A percentile compares a stretch with the other conserved stretches of the same genome.
Conservation (phyloP, 2,797 vertebrate species). For the Sebastes umbrosus region DNA sequence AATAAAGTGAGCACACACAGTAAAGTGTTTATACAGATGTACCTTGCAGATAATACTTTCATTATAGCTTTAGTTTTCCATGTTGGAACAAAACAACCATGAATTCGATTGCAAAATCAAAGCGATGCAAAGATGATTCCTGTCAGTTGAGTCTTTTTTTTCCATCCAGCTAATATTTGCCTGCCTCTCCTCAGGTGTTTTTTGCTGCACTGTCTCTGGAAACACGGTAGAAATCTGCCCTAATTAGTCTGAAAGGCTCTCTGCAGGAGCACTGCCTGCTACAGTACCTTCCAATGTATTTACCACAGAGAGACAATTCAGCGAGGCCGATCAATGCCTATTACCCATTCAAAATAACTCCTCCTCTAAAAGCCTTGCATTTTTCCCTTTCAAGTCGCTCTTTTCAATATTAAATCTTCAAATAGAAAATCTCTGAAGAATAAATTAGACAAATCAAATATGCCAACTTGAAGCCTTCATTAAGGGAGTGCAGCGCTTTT, state of each 20-base stretch:
- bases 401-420: constrained; percentile 81
- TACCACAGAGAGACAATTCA: constrained; percentile 63
- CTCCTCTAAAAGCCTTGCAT: constrained; percentile 66
- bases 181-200: constrained; percentile 37
- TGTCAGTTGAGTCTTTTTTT: background rate
- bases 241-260: constrained; percentile 65
- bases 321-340: constrained; percentile 61
- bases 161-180: constrained; percentile 7
- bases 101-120: background rate
- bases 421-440: constrained; percentile 80
- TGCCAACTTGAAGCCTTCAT: constrained; percentile 82
- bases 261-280: constrained; percentile 46
- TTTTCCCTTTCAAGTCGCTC: constrained; percentile 72
- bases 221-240: constrained; percentile 41
- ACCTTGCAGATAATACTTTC: background rate
- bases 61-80: background rate
- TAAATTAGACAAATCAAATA: constrained; percentile 85
- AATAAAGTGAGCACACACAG: background rate
- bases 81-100: background rate
- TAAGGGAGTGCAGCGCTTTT: constrained; percentile 75
- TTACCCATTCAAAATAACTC: constrained; percentile 67
- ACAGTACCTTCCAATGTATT: constrained; percentile 50
- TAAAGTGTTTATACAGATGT: background rate
- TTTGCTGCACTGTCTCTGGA: constrained; percentile 16
- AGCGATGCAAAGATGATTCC: background rate